A percentile compares a stretch with the other conserved stretches of the same genome.
Conservation (phyloP, 2,113 vertebrate species). For the Triplophysa siluroides region DNA sequence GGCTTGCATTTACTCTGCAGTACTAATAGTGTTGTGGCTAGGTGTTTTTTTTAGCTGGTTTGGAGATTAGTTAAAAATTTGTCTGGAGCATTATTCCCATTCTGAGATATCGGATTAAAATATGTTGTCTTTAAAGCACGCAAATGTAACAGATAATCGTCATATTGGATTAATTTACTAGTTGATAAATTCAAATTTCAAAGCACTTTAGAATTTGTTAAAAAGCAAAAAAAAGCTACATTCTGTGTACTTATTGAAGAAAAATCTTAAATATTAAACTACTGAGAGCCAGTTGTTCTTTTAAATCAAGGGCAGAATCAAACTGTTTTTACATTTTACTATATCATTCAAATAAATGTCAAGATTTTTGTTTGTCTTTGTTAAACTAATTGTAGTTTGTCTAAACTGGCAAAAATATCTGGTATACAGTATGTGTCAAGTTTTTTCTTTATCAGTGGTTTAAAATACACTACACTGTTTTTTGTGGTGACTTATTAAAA, state of each 20-base stretch:
- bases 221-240: not conserved
- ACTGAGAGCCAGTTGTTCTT: not conserved
- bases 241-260: not conserved
- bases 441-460: not conserved
- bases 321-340: not conserved
- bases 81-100: not conserved
- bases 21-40: not conserved
- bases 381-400: not conserved
- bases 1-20: not conserved
- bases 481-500: slow-evolving; percentile 1
- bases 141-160: not conserved
- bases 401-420: slow-evolving; percentile 5
- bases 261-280: not conserved
- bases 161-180: too few relatives aligned
- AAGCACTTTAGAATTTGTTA: not conserved
- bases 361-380: not conserved
- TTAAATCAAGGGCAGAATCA: not conserved
- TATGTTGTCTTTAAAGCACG: not conserved
- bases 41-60: too few relatives aligned
- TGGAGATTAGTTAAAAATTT: not conserved
- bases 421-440: not conserved
- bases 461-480: slow-evolving; percentile 26
- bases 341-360: not conserved
- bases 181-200: not conserved
- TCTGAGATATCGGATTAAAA: not conserved